Base-by-base conservation (phyloP, 2,113 vertebrate species). In the Vulpes lagopus region DNA sequence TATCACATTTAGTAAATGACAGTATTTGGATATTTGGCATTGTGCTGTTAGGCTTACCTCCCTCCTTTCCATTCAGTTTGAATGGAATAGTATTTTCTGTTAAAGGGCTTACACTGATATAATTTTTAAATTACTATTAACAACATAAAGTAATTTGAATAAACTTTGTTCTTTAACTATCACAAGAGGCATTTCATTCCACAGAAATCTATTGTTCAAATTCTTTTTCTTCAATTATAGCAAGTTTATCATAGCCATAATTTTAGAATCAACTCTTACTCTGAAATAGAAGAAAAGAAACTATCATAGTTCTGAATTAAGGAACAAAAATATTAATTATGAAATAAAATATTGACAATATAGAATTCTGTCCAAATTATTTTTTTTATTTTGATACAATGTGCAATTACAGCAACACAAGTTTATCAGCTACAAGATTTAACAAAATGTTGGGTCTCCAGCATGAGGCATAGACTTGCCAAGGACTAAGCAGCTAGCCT, bases 101-200 rank as follows among this genome's bases (percentile, higher is more conserved):
- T 78, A 55, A 78, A 92, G 95, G n/a, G 55, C 12, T 96, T 94
- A 69, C 9, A 60, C 1, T 90, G n/a, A 82, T 93, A 85, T 12
- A 78, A 84, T 43, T 91, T 84, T 65, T n/a, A 94, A 98, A 78
- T 88, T 96, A 83, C 17, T 93, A 57, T 74, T 79, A 96, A 84
- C 25, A 84, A 74, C 11, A 94, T 82, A 90, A 76, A 89, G 49
- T 73, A 80, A 86, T 82, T 35, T 94, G 59, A 95, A 94, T 74
- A 76, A 96, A 69, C 14, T 78, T 55, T 84, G 74, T 73, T 35
- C 51, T 95, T 96, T 88, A 92, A 87, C 82, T 12, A 82, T 38
- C 17, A 82, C 19, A 95, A 92, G 51, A 88, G 90, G 53, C 51
- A 93, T 65, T 95, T 78, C 22, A 78, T 87, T 82, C 20, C 27